Evolutionary conservation across 2,797 vertebrate genomes (phyloP), one percentile per base, ranked within the genome.

Genomic region (Schizothorax lantsangensis): DNA sequence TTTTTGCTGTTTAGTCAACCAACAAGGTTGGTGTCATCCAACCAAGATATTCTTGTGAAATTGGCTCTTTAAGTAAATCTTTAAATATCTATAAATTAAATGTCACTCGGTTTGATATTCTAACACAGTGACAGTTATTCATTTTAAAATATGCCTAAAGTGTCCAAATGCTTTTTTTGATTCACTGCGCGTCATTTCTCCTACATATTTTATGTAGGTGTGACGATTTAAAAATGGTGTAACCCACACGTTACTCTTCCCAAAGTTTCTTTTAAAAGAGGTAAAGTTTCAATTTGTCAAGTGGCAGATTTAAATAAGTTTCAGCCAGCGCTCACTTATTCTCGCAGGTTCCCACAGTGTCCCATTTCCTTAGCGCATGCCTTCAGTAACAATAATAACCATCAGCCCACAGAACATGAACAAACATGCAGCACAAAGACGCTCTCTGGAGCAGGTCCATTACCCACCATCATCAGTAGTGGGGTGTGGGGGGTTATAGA

Each of bases 341-440:
- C 49, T 36, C 9, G 26, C 77, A 43, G 38, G 19, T 59, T 79
- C 64, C 77, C 52, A 47, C 38, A 23, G 49, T 17, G 12, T 40
- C 68, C 21, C 68, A 71, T 74, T 79, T 75, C 45, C 71, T 82
- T 33, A 54, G 40, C 49, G 3, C 73, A 75, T 83, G 38, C 68
- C 83, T 79, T 33, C 52, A 85, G 66, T 36, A 72, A 72, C 52
- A 80, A 72, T 79, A 86, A 86, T 86, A 74, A 81, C 84, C 84
- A 86, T 64, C 68, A 86, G 69, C 69, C 64, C 78, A 62, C 69
- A 81, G 79, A 86, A 81, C 79, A 81, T 81, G 84, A 86, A 80
- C 84, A 86, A 86, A 86, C 84, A 86, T 52, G 78, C 52, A 66
- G 84, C 68, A 81, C 69, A 86, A 86, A 86, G 84, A 36, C 54